These are phyloP conservation scores for Argyra leucocephala DNA, from an alignment of 2,888 invertebrate species.

Conservation along the genomic window DNA sequence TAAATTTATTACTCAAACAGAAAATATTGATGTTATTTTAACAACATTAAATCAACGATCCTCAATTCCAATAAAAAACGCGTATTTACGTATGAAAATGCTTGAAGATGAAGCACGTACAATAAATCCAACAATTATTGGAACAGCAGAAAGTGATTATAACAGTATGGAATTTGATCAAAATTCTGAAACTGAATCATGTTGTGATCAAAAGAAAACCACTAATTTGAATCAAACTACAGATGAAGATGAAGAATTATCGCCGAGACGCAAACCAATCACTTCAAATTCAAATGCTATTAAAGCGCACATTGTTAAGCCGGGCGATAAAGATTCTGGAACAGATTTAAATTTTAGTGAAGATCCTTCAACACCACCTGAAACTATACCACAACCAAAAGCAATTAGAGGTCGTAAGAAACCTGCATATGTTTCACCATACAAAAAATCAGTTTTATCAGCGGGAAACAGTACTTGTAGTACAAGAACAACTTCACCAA, in stretches of 20 bases:
- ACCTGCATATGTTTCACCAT: constrained; percentile 56
- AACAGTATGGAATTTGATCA: constrained; percentile 50
- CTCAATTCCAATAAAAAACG: constrained; percentile 17
- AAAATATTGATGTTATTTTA: constrained; percentile 33
- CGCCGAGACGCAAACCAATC: constrained; percentile 16
- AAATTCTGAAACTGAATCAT: constrained; percentile 49
- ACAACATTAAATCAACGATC: constrained; percentile 16
- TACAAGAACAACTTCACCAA: constrained; percentile 39
- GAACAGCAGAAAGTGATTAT: constrained; percentile 31
- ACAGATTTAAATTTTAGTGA: constrained; percentile 45
- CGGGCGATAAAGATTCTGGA: constrained; percentile 42
- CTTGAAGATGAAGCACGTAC: constrained; percentile 25
- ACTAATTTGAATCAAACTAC: constrained; percentile 33
- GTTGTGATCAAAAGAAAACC: constrained; percentile 31
- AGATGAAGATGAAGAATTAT: constrained; percentile 43
- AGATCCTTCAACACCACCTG: constrained; percentile 35
- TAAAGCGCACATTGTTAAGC: constrained; percentile 24
- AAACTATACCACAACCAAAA: constrained; percentile 29
- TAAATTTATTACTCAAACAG: constrained; percentile 34
- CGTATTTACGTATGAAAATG: constrained; percentile 14
- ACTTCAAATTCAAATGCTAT: constrained; percentile 19
- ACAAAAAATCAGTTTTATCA: constrained; percentile 42
- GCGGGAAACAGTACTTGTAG: constrained; percentile 37
- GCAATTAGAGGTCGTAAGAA: constrained; percentile 47
- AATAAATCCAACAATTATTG: constrained; percentile 32